Evolutionary conservation across 2,113 vertebrate species (phyloP).

Genomic region (Mionectes macconnelli): DNA sequence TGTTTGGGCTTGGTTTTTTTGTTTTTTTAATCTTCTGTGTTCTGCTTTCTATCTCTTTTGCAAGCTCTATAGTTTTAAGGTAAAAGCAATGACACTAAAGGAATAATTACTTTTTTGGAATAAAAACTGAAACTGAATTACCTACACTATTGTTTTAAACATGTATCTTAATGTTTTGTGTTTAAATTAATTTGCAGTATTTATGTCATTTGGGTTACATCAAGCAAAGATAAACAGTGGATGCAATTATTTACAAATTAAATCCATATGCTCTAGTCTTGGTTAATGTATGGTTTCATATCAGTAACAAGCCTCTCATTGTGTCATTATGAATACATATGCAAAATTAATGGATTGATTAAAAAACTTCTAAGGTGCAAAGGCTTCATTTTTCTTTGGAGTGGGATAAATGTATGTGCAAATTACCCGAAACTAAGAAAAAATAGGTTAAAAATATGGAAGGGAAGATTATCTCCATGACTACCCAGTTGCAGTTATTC

Average conservation of each 20-base stretch:
- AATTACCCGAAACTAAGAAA: background rate
- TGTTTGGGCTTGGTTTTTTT: background rate
- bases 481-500: background rate
- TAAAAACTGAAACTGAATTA: background rate
- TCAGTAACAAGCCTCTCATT: background rate
- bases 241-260: background rate
- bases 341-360: background rate
- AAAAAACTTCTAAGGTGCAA: background rate
- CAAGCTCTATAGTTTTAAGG: background rate
- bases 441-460: background rate
- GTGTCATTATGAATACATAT: background rate
- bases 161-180: background rate
- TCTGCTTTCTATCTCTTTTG: background rate
- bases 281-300: background rate
- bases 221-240: background rate
- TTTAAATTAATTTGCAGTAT: background rate
- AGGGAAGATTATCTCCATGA: background rate
- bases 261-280: background rate
- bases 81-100: background rate
- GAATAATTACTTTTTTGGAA: background rate
- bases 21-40: background rate
- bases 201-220: background rate
- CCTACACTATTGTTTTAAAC: background rate
- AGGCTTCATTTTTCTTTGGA: background rate
- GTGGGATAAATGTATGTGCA: background rate